Evolutionary conservation across 2,797 vertebrate genomes (phyloP).

Genomic region (Megaceryle alcyon): DNA sequence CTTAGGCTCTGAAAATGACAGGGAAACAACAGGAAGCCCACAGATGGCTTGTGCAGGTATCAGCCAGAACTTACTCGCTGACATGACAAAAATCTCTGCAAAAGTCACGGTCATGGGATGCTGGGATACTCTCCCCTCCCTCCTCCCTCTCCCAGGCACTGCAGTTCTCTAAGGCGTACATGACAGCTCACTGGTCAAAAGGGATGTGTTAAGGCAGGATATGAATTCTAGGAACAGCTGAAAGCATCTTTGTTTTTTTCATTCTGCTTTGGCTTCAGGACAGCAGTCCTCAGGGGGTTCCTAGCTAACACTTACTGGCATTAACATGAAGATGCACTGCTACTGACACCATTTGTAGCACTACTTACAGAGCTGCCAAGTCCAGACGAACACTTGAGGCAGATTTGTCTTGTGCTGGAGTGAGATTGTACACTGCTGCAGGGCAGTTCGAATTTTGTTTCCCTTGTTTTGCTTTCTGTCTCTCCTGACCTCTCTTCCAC

Average conservation of each 20-base stretch:
- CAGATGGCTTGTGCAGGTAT: background rate
- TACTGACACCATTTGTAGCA: conserved; percentile 27
- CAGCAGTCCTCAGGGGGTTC: background rate
- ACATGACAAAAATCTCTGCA: background rate
- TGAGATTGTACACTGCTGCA: conserved; percentile 44
- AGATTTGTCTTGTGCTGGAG: conserved; percentile 52
- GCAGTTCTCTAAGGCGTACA: background rate
- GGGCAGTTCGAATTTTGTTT: conserved; percentile 43
- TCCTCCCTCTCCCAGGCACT: conserved; percentile 14
- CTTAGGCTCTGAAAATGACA: background rate
- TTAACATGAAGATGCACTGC: conserved; percentile 9
- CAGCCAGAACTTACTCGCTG: background rate
- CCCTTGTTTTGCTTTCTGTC: conserved; percentile 36
- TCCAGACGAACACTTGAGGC: conserved; percentile 51
- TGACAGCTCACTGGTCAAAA: conserved; percentile 29
- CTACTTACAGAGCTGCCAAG: conserved; percentile 61
- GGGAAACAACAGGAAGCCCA: background rate
- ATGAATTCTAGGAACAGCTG: conserved; percentile 37
- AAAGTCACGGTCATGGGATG: background rate
- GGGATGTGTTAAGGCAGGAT: conserved; percentile 34
- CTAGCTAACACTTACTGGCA: background rate
- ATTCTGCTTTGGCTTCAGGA: conserved; percentile 16
- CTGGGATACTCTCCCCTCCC: background rate
- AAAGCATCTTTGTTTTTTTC: background rate
- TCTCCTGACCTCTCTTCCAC: conserved; percentile 38